These are phyloP conservation scores for Aricia agestis DNA, from an alignment of 1,140 invertebrate species.

Conservation along the genomic window DNA sequence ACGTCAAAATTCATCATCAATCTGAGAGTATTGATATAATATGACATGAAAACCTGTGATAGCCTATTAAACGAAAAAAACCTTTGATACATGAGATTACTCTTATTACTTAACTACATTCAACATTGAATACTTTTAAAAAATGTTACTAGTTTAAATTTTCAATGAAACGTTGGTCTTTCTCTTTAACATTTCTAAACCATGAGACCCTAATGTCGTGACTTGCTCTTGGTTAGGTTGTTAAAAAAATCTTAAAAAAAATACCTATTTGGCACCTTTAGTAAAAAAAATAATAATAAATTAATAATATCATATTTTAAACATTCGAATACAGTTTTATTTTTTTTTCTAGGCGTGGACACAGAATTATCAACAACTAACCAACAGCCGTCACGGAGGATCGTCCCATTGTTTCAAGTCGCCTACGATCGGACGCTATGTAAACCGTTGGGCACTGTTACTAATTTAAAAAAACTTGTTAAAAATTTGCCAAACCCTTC, in stretches of 20 bases:
- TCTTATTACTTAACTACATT: not conserved
- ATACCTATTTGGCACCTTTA: no score
- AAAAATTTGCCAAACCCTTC: slow-evolving; percentile 25
- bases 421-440: slow-evolving; percentile 61
- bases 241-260: no score
- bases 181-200: not conserved
- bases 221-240: no score
- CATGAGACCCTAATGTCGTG: no score
- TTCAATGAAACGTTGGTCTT: not conserved
- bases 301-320: not conserved
- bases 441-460: slow-evolving; percentile 57
- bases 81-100: no score
- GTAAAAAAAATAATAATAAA: no score
- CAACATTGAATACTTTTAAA: not conserved
- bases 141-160: no score
- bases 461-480: slow-evolving; percentile 48
- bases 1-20: slow-evolving; percentile 61
- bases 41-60: no score
- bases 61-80: no score
- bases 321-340: slow-evolving; percentile 39
- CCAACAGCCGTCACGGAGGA: slow-evolving; percentile 70
- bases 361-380: slow-evolving; percentile 36
- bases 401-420: slow-evolving; percentile 66
- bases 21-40: not conserved
- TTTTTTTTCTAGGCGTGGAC: slow-evolving; percentile 64